phyloP scores from a whole-genome alignment of 1,140 invertebrate genomes.

The Caenorhabditis latens region DNA sequence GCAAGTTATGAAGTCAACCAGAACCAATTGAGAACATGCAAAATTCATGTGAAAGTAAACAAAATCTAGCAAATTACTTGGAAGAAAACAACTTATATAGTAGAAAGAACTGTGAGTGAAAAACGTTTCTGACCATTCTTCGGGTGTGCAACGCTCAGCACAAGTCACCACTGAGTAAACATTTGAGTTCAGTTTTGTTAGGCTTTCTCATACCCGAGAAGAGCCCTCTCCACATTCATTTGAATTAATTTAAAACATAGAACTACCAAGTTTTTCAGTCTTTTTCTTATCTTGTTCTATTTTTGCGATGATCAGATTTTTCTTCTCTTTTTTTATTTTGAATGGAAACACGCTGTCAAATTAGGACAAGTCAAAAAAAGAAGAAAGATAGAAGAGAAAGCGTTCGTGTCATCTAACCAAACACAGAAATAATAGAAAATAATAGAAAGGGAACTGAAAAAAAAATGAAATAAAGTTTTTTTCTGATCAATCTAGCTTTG shows the following conservation, averaged over 20 bases:
- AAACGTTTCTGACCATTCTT: constrained; percentile 29
- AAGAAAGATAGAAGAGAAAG: background rate
- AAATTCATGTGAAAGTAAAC: background rate
- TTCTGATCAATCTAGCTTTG: background rate
- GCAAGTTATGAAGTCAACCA: background rate
- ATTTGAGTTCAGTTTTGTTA: background rate
- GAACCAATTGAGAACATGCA: background rate
- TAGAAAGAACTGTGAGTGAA: background rate
- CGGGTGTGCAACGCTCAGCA: constrained; percentile 26
- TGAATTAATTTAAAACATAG: background rate
- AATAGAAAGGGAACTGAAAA: background rate
- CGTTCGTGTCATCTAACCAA: background rate
- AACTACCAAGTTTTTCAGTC: background rate
- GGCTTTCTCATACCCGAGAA: background rate
- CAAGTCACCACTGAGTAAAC: constrained; percentile 5
- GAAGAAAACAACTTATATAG: background rate
- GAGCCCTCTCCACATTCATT: background rate
- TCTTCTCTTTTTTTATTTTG: background rate
- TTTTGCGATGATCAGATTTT: background rate
- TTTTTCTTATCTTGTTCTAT: background rate
- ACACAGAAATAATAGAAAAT: background rate
- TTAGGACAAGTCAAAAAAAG: constrained; percentile 22
- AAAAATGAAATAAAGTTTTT: constrained; percentile 10
- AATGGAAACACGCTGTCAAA: background rate
- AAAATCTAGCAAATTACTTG: background rate